phyloP scores from a whole-genome alignment of 2,888 invertebrate species.

The Pteria penguin region DNA sequence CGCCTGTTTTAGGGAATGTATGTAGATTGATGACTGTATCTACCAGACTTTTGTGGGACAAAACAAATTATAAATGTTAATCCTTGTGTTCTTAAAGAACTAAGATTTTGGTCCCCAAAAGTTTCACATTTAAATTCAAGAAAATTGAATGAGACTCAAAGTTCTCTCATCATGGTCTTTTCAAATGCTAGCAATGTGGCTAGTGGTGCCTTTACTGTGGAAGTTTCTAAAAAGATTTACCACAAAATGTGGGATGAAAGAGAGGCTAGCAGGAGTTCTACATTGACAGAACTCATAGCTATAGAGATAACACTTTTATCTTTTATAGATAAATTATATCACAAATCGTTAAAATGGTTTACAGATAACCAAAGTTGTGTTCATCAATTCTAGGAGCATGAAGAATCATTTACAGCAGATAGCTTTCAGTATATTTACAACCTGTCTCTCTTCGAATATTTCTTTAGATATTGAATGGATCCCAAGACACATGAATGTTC shows the following conservation, averaged over 20 bases:
- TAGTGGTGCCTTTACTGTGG: background rate
- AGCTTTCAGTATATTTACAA: background rate
- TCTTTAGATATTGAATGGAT: background rate
- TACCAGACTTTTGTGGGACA: background rate
- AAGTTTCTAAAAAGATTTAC: background rate
- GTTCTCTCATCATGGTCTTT: background rate
- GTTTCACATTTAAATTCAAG: background rate
- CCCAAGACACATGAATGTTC: constrained; percentile 1
- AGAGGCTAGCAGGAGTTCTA: background rate
- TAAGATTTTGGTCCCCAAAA: background rate
- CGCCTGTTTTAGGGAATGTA: constrained; percentile 6
- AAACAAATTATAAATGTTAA: background rate
- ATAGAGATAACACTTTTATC: background rate
- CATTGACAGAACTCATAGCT: constrained; percentile 10
- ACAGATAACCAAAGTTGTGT: background rate
- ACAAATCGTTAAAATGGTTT: background rate
- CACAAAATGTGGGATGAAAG: background rate
- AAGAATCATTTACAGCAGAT: background rate
- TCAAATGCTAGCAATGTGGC: constrained; percentile 15
- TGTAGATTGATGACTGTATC: background rate
- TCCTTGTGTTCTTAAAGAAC: background rate
- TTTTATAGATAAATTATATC: background rate
- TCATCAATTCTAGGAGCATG: background rate
- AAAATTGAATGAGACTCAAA: background rate
- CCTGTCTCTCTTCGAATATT: background rate